Percentiles rank a stretch among this genome's conserved stretches.
phyloP scores from a whole-genome alignment of 92 coral and sea anemone species.

The Plumapathes pennacea region DNA sequence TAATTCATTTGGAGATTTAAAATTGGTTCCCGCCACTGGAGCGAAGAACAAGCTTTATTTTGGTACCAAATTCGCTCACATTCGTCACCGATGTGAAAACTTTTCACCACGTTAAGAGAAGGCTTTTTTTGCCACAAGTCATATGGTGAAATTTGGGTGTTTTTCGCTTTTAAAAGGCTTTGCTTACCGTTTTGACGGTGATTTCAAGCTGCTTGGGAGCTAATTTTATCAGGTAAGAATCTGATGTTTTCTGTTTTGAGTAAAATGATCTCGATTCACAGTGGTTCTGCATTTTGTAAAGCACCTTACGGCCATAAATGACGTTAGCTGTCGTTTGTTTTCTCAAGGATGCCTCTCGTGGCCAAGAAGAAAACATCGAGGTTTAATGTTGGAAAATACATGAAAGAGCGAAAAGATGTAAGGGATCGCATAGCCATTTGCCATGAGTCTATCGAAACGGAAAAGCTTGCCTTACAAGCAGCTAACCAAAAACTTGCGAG shows the following conservation, averaged over 20 bases:
- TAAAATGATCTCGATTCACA: slow-evolving; percentile 1
- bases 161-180: slow-evolving; percentile 10
- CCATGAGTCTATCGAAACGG: slow-evolving; percentile 4
- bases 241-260: slow-evolving; percentile 29
- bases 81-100: too few relatives aligned
- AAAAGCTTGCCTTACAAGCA: slow-evolving; percentile 16
- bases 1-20: slow-evolving; percentile 23
- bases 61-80: slow-evolving; percentile 15
- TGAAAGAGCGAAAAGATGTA: slow-evolving; percentile 22
- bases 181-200: slow-evolving; percentile 4
- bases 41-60: slow-evolving; percentile 3
- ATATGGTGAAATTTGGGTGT: not conserved
- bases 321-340: slow-evolving; percentile 15
- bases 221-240: slow-evolving; percentile 20
- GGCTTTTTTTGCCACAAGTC: slow-evolving; percentile 3
- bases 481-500: slow-evolving; percentile 21
- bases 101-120: slow-evolving; percentile 10
- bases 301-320: slow-evolving; percentile 4
- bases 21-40: slow-evolving; percentile 29
- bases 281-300: slow-evolving; percentile 17
- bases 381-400: slow-evolving; percentile 28
- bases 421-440: slow-evolving; percentile 20
- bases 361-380: slow-evolving; percentile 10
- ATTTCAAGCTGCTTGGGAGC: not conserved
- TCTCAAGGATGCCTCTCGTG: slow-evolving; percentile 19